Percentiles rank a stretch among this genome's conserved stretches.
phyloP scores from a whole-genome alignment of 2,888 invertebrate species.

The Pteria penguin region DNA sequence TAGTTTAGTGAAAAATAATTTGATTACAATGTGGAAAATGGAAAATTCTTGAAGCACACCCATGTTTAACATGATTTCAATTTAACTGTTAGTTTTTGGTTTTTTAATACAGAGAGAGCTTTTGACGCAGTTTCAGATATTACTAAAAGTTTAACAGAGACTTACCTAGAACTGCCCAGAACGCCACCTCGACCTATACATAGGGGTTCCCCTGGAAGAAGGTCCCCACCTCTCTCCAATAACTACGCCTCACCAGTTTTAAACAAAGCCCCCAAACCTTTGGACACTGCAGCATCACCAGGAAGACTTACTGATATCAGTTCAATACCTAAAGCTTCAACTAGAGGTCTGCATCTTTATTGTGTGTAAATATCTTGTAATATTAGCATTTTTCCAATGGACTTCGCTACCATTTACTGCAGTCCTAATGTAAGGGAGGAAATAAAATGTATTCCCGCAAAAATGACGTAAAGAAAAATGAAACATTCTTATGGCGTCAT shows the following conservation, averaged over 20 bases:
- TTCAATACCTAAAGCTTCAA: constrained; percentile 66
- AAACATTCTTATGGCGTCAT: too few relatives aligned
- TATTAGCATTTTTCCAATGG: too few relatives aligned
- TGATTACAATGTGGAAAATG: too few relatives aligned
- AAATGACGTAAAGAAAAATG: too few relatives aligned
- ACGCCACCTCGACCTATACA: constrained; percentile 46
- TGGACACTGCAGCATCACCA: constrained; percentile 43
- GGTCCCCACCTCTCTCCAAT: neutral
- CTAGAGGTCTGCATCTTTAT: too few relatives aligned
- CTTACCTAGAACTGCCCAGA: constrained; percentile 58
- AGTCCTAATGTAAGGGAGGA: too few relatives aligned
- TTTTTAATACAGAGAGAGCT: constrained; percentile 7
- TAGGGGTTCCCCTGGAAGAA: neutral
- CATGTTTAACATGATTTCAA: too few relatives aligned
- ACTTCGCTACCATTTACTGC: too few relatives aligned
- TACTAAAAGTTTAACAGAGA: constrained; percentile 50
- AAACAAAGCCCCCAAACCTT: constrained; percentile 20
- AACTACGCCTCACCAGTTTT: neutral
- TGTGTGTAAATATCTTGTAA: too few relatives aligned
- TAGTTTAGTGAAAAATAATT: too few relatives aligned
- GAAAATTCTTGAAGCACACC: too few relatives aligned
- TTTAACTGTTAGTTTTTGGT: neutral
- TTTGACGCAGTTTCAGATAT: neutral
- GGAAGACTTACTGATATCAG: constrained; percentile 70
- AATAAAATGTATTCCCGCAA: too few relatives aligned